These are phyloP conservation scores for Hydrolagus affinis DNA, from an alignment of 2,113 vertebrate genomes.

Conservation along the genomic window DNA sequence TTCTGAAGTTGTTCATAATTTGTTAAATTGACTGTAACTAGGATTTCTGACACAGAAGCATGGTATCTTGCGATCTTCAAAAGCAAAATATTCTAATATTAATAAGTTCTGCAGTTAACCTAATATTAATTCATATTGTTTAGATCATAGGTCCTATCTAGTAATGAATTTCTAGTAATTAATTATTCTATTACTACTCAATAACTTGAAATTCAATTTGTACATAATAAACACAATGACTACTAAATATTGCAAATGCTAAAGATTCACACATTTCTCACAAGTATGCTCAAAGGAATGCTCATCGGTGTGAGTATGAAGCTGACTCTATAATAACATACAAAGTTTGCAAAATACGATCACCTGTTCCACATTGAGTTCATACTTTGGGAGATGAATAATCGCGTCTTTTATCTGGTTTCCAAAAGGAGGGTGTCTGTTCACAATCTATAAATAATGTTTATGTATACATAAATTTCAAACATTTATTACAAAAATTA, in stretches of 20 bases:
- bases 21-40: constrained; percentile 70
- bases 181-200: constrained; percentile 34
- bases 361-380: constrained; percentile 74
- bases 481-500: neutral
- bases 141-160: neutral
- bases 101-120: constrained; percentile 18
- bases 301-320: neutral
- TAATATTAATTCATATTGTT: neutral
- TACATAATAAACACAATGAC: constrained; percentile 4
- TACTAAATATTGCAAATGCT: neutral
- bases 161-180: constrained; percentile 23
- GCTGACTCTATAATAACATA: neutral
- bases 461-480: neutral
- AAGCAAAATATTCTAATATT: constrained; percentile 40
- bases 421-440: constrained; percentile 92
- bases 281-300: neutral
- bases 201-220: neutral
- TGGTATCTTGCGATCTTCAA: constrained; percentile 73
- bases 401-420: constrained; percentile 91
- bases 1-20: constrained; percentile 73
- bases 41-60: constrained; percentile 66
- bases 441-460: constrained; percentile 72
- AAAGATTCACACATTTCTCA: neutral
- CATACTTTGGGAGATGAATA: constrained; percentile 79
- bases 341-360: neutral